phyloP scores from a whole-genome alignment of 2,888 invertebrate genomes.

The Drosophila pseudotakahashii region DNA sequence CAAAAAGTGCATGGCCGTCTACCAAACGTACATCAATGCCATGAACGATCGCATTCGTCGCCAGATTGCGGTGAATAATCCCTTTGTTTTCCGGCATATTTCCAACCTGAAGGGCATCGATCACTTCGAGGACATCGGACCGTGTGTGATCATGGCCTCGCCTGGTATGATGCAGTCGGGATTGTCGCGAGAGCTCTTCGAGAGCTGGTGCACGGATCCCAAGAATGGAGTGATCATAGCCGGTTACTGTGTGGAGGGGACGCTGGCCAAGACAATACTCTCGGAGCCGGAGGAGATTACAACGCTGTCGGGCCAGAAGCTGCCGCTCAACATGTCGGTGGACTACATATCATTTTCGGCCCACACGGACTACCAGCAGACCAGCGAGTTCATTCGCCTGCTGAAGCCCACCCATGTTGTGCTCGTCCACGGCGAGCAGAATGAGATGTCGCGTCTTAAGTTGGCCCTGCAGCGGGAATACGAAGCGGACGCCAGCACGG shows the following conservation, averaged over 20 bases:
- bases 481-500: conserved; percentile 88
- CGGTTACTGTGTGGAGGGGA: conserved; percentile 96
- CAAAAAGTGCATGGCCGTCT: conserved; percentile 99
- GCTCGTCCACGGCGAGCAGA: conserved; percentile 97
- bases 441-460: conserved; percentile 98
- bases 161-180: conserved; percentile 99
- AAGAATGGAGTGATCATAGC: conserved; percentile 99
- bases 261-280: conserved; percentile 95
- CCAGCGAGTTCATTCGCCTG: conserved; percentile 97
- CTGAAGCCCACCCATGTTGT: conserved; percentile 98
- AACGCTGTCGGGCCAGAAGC: conserved; percentile 97
- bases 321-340: conserved; percentile 98
- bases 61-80: conserved; percentile 99
- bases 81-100: conserved; percentile 99
- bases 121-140: conserved; percentile 99
- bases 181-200: conserved; percentile 97
- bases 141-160: conserved; percentile 99
- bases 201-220: conserved; percentile 99
- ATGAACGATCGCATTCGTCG: conserved; percentile 99
- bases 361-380: conserved; percentile 90
- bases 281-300: conserved; percentile 99
- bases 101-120: conserved; percentile 97
- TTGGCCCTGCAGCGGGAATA: conserved; percentile 95
- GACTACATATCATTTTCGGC: conserved; percentile 99
- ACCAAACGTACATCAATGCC: conserved; percentile 99